Conservation (phyloP, 2,113 vertebrate species). For the Scomber scombrus region DNA sequence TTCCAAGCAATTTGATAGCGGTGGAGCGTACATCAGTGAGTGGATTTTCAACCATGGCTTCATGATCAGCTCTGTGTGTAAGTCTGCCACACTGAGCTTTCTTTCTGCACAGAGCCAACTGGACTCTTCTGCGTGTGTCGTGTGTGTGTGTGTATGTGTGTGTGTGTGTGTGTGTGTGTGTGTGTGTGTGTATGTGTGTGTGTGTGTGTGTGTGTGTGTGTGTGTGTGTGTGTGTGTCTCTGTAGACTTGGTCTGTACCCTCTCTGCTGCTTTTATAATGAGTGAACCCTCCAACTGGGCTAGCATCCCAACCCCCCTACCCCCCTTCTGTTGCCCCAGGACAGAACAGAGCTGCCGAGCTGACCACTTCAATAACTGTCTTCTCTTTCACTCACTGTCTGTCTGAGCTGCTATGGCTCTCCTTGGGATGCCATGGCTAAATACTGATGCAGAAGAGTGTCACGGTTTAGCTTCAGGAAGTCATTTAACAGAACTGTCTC, state of each 20-base stretch:
- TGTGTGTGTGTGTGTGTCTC: conserved; percentile 8
- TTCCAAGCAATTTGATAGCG: conserved; percentile 29
- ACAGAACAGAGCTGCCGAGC: conserved; percentile 63
- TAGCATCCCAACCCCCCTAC: neutral
- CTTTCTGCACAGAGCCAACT: conserved; percentile 9
- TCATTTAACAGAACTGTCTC: conserved; percentile 46
- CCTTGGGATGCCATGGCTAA: conserved; percentile 43
- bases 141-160: conserved; percentile 5
- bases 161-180: neutral
- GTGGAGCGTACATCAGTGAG: conserved; percentile 8
- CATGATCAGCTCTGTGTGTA: conserved; percentile 31
- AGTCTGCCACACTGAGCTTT: conserved; percentile 17
- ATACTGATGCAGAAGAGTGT: conserved; percentile 47
- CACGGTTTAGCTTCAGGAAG: conserved; percentile 32
- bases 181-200: conserved; percentile 10
- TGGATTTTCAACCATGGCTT: neutral
- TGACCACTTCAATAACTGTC: conserved; percentile 72
- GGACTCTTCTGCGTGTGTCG: neutral
- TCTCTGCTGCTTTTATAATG: conserved; percentile 48
- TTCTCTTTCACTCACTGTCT: conserved; percentile 55
- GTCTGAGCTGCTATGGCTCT: conserved; percentile 45
- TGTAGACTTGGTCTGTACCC: conserved; percentile 25
- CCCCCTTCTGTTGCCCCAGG: conserved; percentile 60
- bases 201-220: neutral
- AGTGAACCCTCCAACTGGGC: conserved; percentile 51